These are phyloP conservation scores for Coryphaenoides rupestris DNA, from an alignment of 2,113 vertebrate genomes.

Conservation along the genomic window DNA sequence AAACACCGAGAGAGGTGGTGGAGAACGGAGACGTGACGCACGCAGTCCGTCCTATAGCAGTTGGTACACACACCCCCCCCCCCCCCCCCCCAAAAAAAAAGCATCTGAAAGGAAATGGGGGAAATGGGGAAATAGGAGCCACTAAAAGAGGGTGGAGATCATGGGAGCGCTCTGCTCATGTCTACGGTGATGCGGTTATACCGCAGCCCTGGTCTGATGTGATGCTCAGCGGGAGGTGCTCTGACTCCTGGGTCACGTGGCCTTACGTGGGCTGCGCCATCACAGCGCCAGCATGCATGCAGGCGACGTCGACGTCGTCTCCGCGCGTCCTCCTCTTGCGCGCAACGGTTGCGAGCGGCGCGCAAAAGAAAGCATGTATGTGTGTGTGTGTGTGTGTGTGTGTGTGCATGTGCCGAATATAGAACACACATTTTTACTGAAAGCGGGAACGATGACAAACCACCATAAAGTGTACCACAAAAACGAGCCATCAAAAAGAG, in stretches of 20 bases:
- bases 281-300: no score
- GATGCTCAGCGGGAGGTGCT: slow-evolving; percentile 37
- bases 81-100: not conserved
- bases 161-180: not conserved
- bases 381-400: no score
- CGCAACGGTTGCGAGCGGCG: no score
- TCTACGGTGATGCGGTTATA: slow-evolving; percentile 26
- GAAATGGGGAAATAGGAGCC: not conserved
- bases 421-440: no score
- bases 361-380: no score
- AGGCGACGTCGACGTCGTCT: slow-evolving; percentile 51
- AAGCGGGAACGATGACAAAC: no score
- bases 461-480: not conserved
- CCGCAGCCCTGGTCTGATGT: slow-evolving; percentile 40
- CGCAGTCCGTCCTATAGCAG: no score
- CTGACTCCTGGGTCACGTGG: slow-evolving; percentile 61
- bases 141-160: slow-evolving; percentile 10
- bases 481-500: not conserved
- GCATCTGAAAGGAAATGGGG: not conserved
- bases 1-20: no score
- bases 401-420: slow-evolving; percentile 11
- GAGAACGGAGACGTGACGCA: no score
- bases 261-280: slow-evolving; percentile 46
- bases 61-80: no score
- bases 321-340: slow-evolving; percentile 30